Evolutionary conservation across 2,113 vertebrate genomes (phyloP).

Genomic region (Syrmaticus mikado): DNA sequence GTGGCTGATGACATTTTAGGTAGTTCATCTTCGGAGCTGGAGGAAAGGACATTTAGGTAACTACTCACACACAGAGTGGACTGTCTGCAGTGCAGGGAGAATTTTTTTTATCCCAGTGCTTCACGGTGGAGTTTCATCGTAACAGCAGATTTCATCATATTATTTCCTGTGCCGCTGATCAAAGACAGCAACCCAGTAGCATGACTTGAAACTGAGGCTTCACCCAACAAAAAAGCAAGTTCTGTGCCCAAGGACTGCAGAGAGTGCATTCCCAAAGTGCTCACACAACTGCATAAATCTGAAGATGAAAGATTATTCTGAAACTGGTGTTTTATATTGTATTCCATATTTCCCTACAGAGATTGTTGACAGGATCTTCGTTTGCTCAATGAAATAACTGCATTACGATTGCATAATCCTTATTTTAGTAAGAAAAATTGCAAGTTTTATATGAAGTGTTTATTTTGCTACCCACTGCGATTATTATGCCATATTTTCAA

Average conservation of each 20-base stretch:
- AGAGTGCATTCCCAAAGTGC: neutral
- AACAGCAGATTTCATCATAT: neutral
- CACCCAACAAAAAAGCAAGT: neutral
- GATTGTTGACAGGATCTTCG: neutral
- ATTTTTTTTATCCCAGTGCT: neutral
- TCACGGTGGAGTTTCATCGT: neutral
- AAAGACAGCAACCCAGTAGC: neutral
- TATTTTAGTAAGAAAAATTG: neutral
- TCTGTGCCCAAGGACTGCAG: neutral
- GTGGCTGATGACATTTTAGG: slow-evolving; percentile 58
- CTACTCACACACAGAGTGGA: neutral
- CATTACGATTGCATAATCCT: neutral
- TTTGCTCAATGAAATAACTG: neutral
- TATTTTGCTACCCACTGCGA: neutral
- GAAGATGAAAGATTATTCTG: neutral
- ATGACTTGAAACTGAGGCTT: neutral
- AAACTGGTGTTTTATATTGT: neutral
- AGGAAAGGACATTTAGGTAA: slow-evolving; percentile 25
- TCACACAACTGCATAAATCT: neutral
- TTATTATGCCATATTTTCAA: neutral
- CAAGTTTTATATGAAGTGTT: neutral
- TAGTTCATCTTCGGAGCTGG: neutral
- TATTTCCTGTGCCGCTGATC: neutral
- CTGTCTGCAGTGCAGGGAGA: neutral
- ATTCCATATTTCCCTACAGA: neutral